A percentile compares a stretch with the other conserved stretches of the same genome.
Evolutionary conservation across 1,140 invertebrate genomes (phyloP).

Genomic region (Brachionus paranguensis): DNA sequence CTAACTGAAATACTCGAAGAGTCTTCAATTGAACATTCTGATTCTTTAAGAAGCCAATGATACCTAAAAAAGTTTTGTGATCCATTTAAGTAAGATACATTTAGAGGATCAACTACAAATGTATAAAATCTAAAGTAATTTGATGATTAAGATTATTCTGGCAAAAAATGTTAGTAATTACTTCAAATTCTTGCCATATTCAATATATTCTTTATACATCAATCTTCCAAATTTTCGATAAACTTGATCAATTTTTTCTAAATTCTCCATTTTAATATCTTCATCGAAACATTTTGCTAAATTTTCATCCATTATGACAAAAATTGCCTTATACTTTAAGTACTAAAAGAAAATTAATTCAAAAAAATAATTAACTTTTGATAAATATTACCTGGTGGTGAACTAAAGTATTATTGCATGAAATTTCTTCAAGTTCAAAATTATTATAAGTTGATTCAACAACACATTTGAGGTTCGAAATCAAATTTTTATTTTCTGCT

Average conservation of each 20-base stretch:
- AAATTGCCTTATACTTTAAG: background rate
- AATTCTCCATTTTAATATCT: background rate
- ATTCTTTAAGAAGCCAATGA: background rate
- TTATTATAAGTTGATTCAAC: background rate
- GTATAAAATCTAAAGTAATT: background rate
- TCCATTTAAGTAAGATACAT: background rate
- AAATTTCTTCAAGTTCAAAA: background rate
- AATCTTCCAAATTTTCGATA: background rate
- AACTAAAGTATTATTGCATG: background rate
- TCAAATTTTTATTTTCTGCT: background rate
- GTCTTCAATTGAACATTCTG: background rate
- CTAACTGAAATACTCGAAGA: background rate
- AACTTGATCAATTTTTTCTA: background rate
- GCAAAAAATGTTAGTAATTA: background rate
- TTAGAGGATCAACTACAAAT: background rate
- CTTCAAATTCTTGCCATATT: conserved; percentile 3
- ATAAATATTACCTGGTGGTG: background rate
- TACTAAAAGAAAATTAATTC: background rate
- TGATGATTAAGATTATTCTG: background rate
- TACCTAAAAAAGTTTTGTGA: background rate
- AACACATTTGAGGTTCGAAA: background rate
- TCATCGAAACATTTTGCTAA: background rate
- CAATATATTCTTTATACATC: conserved; percentile 22
- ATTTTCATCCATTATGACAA: background rate
- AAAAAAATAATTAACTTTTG: background rate